Conservation (phyloP, 2,113 vertebrate genomes). For the Hemichromis elongatus region DNA sequence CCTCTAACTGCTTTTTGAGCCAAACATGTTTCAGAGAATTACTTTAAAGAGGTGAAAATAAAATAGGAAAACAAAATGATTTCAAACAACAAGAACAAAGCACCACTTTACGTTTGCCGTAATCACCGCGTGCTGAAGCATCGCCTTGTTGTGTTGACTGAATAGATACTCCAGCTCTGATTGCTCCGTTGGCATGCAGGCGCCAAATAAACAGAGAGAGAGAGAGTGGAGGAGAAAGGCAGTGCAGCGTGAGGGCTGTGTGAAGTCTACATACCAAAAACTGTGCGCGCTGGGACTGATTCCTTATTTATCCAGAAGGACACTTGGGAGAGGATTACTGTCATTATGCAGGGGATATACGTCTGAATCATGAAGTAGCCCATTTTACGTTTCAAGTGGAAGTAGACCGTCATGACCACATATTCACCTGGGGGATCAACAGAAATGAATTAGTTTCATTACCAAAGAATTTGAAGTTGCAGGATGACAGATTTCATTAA, state of each 20-base stretch:
- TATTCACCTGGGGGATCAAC: constrained; percentile 87
- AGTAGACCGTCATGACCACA: constrained; percentile 96
- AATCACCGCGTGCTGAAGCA: not conserved
- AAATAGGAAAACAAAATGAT: not conserved
- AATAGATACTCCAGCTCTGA: not conserved
- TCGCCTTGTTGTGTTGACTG: not conserved
- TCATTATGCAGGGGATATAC: constrained; percentile 99
- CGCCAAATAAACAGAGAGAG: constrained; percentile 5
- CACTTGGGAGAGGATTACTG: constrained; percentile 99
- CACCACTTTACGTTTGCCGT: not conserved
- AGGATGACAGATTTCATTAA: not conserved
- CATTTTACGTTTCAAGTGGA: constrained; percentile 97
- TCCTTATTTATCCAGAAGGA: constrained; percentile 99
- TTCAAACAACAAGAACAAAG: not conserved
- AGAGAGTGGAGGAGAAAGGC: not conserved
- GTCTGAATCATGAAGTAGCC: constrained; percentile 99
- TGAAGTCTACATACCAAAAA: constrained; percentile 86
- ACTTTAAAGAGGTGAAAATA: not conserved
- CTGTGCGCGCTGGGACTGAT: constrained; percentile 94
- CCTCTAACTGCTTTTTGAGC: not conserved
- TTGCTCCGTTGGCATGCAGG: not conserved
- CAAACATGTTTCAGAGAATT: not conserved
- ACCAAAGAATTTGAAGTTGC: not conserved
- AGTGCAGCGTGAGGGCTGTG: constrained; percentile 28
- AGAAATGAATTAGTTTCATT: constrained; percentile 11